Percentiles rank a stretch among this genome's conserved stretches.
Evolutionary conservation across 2,113 vertebrate genomes (phyloP).

Genomic region (Sapayoa aenigma): DNA sequence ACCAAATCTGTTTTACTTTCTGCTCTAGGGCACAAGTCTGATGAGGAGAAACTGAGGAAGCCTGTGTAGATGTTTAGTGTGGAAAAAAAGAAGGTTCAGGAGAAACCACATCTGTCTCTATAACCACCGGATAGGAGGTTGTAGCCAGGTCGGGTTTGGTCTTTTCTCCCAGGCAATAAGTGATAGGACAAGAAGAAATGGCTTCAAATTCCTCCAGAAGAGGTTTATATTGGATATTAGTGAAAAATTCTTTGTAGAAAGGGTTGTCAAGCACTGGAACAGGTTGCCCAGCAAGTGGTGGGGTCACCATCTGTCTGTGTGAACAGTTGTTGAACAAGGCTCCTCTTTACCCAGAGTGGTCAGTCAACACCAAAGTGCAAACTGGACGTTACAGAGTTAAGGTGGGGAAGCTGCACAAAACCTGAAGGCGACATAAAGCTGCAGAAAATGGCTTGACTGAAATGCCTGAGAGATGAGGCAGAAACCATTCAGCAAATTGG

Average conservation of each 20-base stretch:
- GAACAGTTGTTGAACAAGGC: neutral
- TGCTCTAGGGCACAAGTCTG: neutral
- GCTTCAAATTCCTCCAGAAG: neutral
- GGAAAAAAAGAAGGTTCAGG: neutral
- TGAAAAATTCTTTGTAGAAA: neutral
- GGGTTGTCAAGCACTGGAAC: neutral
- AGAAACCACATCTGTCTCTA: neutral
- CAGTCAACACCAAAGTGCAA: neutral
- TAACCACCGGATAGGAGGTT: neutral
- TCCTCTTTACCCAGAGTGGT: too few species aligned
- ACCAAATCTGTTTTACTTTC: neutral
- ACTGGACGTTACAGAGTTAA: neutral
- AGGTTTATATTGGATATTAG: neutral
- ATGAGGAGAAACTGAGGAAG: neutral
- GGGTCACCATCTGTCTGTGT: neutral
- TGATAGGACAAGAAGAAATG: neutral
- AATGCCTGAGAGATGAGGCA: neutral
- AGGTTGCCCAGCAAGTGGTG: neutral
- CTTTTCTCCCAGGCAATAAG: neutral
- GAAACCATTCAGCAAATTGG: constrained; percentile 19
- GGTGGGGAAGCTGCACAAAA: neutral
- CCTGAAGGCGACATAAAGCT: neutral
- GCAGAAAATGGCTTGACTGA: neutral
- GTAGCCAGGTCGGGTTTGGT: fast-evolving
- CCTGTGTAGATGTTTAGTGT: neutral